Conservation (phyloP, 1,140 invertebrate genomes). For the Trinorchestia longiramus region DNA sequence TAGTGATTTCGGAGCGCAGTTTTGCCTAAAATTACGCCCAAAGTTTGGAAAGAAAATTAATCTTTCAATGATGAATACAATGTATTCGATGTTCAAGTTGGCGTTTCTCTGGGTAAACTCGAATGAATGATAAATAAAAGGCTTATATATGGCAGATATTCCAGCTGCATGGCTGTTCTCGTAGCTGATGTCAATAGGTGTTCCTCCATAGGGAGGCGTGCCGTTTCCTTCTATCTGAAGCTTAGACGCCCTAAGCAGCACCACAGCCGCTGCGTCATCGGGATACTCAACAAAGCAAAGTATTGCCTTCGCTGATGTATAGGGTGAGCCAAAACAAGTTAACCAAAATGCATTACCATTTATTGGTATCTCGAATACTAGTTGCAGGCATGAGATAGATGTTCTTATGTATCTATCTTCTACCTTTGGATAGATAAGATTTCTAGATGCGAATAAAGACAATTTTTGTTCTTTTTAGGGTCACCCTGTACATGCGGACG, state of each 20-base stretch:
- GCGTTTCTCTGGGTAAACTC: neutral
- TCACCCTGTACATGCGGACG: too few species aligned
- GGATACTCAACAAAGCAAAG: neutral
- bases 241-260: neutral
- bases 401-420: too few species aligned
- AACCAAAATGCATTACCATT: too few species aligned
- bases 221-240: neutral
- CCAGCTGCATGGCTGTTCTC: constrained; percentile 16
- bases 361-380: too few species aligned
- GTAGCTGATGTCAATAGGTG: neutral
- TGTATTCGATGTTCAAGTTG: neutral
- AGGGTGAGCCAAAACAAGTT: too few species aligned
- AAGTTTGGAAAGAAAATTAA: neutral
- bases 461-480: too few species aligned
- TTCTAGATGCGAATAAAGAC: too few species aligned
- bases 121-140: neutral
- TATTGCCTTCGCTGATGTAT: too few species aligned
- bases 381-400: too few species aligned
- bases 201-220: neutral
- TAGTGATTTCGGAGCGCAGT: too few species aligned
- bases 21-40: neutral
- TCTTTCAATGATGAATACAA: neutral
- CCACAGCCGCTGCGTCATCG: neutral
- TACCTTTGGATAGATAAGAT: too few species aligned
- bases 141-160: neutral